Conservation (phyloP, 1,140 invertebrate species). For the Heliconius hewitsoni region DNA sequence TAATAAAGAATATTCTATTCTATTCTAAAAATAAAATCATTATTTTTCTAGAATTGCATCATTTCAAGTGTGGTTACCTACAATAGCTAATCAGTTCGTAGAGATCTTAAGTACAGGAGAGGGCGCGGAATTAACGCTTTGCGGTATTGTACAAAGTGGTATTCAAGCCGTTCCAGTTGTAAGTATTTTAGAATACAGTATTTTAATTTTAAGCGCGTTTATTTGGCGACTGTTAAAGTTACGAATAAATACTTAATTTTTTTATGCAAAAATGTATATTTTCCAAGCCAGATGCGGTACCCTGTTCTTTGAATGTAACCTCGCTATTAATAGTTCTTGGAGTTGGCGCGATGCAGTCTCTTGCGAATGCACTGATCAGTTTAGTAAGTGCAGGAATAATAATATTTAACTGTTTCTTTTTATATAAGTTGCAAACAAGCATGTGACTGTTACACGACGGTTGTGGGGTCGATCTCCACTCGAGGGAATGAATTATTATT, state of each 20-base stretch:
- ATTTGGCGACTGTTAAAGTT: neutral
- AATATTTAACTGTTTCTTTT: neutral
- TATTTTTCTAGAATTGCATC: constrained; percentile 48
- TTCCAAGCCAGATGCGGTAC: constrained; percentile 43
- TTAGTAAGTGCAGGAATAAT: constrained; percentile 44
- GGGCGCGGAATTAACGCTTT: constrained; percentile 52
- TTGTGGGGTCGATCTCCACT: too few relatives aligned
- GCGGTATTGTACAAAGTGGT: constrained; percentile 49
- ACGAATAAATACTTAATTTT: neutral
- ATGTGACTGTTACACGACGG: too few relatives aligned
- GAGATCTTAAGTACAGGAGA: constrained; percentile 54
- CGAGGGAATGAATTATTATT: too few relatives aligned
- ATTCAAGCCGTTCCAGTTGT: constrained; percentile 46
- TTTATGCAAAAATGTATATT: neutral
- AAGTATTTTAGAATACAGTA: constrained; percentile 24
- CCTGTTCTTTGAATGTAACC: constrained; percentile 52
- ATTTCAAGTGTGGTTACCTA: constrained; percentile 67
- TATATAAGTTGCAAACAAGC: too few relatives aligned
- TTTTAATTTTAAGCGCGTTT: too few relatives aligned
- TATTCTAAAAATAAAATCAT: too few relatives aligned
- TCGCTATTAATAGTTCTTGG: constrained; percentile 52
- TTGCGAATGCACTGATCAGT: constrained; percentile 49
- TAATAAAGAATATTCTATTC: too few relatives aligned
- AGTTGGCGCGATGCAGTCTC: constrained; percentile 47
- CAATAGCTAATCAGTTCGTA: constrained; percentile 60